phyloP scores from a whole-genome alignment of 2,797 vertebrate species.

The Hipposideros larvatus region DNA sequence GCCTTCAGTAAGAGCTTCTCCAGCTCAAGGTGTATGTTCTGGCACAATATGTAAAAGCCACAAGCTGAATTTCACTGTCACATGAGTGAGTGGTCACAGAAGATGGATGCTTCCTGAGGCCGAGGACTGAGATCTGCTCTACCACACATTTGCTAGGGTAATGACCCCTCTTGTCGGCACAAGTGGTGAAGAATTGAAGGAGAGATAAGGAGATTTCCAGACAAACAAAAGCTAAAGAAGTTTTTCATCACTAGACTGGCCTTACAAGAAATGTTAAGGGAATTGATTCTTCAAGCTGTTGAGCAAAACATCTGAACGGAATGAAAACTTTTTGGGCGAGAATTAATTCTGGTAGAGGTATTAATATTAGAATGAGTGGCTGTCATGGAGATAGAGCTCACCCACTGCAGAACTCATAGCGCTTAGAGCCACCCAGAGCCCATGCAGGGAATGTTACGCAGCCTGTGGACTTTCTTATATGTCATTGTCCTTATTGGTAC shows the following conservation, averaged over 20 bases:
- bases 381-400: constrained; percentile 93
- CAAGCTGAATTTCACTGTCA: constrained; percentile 79
- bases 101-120: constrained; percentile 84
- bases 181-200: constrained; percentile 64
- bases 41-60: constrained; percentile 76
- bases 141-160: constrained; percentile 82
- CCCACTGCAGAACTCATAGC: constrained; percentile 90
- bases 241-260: background rate
- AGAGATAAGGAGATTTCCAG: background rate
- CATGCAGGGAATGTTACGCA: constrained; percentile 89
- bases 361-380: constrained; percentile 93
- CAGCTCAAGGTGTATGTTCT: constrained; percentile 73
- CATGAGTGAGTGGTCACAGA: constrained; percentile 78
- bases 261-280: background rate
- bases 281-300: constrained; percentile 83
- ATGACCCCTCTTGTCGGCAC: constrained; percentile 50
- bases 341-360: constrained; percentile 92
- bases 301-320: constrained; percentile 89
- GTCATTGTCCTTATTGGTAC: constrained; percentile 89
- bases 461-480: constrained; percentile 90
- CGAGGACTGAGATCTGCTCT: constrained; percentile 85
- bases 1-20: constrained; percentile 81
- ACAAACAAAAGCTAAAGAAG: background rate
- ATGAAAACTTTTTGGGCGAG: constrained; percentile 89
- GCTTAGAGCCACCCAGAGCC: constrained; percentile 90